A percentile compares a stretch with the other conserved stretches of the same genome.
Conservation (phyloP, 1,140 invertebrate genomes). For the Temnothorax longispinosus region DNA sequence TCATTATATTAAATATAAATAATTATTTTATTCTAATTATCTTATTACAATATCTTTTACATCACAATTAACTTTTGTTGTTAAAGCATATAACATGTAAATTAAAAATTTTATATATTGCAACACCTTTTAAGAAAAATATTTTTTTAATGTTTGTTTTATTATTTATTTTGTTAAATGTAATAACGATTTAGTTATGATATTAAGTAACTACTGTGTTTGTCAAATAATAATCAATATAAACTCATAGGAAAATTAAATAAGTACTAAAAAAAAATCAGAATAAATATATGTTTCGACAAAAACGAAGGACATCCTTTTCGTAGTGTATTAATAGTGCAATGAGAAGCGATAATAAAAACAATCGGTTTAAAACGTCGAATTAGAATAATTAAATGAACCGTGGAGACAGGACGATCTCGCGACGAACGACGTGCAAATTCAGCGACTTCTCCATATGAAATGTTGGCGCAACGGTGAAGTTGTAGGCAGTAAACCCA, state of each 20-base stretch:
- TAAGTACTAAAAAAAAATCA: neutral
- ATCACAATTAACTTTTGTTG: neutral
- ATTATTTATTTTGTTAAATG: neutral
- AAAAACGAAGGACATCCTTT: neutral
- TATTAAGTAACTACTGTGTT: neutral
- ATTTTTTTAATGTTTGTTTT: neutral
- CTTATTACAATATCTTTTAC: neutral
- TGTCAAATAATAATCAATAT: neutral
- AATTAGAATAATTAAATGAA: neutral
- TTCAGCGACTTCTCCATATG: neutral
- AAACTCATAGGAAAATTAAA: neutral
- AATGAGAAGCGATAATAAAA: neutral
- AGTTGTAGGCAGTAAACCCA: neutral
- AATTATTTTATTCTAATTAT: too few species aligned
- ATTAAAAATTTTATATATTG: neutral
- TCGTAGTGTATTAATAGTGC: neutral
- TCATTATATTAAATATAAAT: neutral
- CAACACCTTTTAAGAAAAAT: neutral
- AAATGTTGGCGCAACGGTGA: neutral
- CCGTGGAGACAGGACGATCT: neutral
- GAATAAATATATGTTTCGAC: neutral
- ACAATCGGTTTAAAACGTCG: neutral
- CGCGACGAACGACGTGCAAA: neutral
- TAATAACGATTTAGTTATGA: neutral
- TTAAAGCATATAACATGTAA: neutral